These are phyloP conservation scores for Acanthopagrus latus DNA, from an alignment of 2,797 vertebrate species.

Conservation along the genomic window DNA sequence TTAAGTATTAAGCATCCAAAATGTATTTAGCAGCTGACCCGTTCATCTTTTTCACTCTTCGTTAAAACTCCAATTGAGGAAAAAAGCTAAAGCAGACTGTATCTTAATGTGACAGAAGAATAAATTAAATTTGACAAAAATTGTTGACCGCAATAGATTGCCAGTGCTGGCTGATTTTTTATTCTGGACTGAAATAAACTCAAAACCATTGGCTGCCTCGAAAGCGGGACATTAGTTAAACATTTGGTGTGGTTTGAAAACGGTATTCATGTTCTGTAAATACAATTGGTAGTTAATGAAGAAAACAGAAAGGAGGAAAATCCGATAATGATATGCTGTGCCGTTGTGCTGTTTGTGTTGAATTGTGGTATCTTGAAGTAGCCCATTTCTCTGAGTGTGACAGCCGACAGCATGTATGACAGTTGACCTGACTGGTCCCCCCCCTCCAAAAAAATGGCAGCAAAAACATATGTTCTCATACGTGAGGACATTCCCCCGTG, in stretches of 20 bases:
- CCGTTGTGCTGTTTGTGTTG: background rate
- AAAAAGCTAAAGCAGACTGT: background rate
- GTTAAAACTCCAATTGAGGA: background rate
- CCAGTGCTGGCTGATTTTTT: constrained; percentile 4
- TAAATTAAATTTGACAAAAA: background rate
- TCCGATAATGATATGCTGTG: background rate
- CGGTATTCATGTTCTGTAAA: background rate
- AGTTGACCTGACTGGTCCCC: background rate
- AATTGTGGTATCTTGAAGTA: background rate
- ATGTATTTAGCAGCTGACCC: background rate
- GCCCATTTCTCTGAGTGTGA: background rate
- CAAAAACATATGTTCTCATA: background rate
- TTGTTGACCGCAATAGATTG: background rate
- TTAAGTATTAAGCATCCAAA: background rate
- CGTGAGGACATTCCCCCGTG: constrained; percentile 3
- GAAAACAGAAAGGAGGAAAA: background rate
- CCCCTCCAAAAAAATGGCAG: background rate
- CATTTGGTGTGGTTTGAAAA: background rate
- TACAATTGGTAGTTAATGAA: background rate
- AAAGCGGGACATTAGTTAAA: constrained; percentile 2
- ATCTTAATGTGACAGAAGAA: constrained; percentile 9
- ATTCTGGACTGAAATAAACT: background rate
- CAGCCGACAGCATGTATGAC: background rate
- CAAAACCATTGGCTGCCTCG: background rate
- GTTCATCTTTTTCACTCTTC: background rate